Evolutionary conservation across 2,888 invertebrate genomes (phyloP).

Genomic region (Drosophila formosana): DNA sequence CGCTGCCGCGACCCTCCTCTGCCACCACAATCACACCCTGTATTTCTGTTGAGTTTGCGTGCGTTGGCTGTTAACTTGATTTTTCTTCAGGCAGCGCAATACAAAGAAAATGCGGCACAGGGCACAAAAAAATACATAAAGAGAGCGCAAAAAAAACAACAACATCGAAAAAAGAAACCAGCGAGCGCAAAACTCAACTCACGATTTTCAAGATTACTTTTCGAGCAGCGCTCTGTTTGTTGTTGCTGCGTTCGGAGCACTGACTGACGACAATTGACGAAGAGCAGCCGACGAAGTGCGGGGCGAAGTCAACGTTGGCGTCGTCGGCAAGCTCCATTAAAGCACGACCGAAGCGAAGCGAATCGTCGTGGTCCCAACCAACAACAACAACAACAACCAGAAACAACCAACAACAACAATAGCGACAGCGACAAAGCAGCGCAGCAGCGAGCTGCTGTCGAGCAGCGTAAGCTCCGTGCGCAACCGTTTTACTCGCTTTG

Average conservation of each 20-base stretch:
- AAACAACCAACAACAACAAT: slow-evolving; percentile 8
- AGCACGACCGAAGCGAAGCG: slow-evolving; percentile 70
- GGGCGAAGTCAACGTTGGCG: slow-evolving; percentile 25
- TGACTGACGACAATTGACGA: no score
- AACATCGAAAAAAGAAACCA: slow-evolving; percentile 48
- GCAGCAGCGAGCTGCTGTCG: slow-evolving; percentile 45
- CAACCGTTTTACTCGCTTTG: slow-evolving; percentile 45
- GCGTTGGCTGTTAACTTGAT: slow-evolving; percentile 77
- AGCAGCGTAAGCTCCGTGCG: slow-evolving; percentile 69
- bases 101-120: slow-evolving; percentile 76
- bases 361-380: slow-evolving; percentile 36
- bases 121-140: slow-evolving; percentile 52
- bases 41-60: slow-evolving; percentile 48
- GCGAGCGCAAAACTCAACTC: slow-evolving; percentile 66
- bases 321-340: slow-evolving; percentile 57
- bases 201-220: slow-evolving; percentile 78
- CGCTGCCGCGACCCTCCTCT: background rate
- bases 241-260: slow-evolving; percentile 9
- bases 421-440: slow-evolving; percentile 1
- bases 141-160: slow-evolving; percentile 39
- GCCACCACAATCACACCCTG: slow-evolving; percentile 26
- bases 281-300: slow-evolving; percentile 24
- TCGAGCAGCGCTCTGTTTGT: slow-evolving; percentile 33
- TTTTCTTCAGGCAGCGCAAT: slow-evolving; percentile 66
- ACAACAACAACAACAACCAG: slow-evolving; percentile 24